Percentiles rank a stretch among this genome's conserved stretches.
Conservation (phyloP, 2,113 vertebrate genomes). For the Guaruba guarouba region DNA sequence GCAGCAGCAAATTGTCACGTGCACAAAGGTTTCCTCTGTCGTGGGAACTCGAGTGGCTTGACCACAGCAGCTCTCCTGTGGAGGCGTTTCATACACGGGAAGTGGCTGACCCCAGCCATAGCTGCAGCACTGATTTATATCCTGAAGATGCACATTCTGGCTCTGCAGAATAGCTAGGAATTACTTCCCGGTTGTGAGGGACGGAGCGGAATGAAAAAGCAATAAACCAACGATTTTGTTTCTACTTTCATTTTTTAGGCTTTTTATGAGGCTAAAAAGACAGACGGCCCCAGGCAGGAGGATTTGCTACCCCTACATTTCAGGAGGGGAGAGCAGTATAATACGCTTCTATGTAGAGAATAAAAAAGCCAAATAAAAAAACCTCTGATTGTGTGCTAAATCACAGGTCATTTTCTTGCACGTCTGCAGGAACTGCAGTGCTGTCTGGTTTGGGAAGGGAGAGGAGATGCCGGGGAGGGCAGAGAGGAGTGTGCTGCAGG, state of each 20-base stretch:
- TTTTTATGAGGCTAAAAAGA: conserved; percentile 28
- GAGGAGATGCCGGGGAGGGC: neutral
- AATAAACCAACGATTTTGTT: neutral
- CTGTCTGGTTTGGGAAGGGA: neutral
- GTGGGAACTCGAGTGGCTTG: fast-evolving
- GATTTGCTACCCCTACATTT: conserved; percentile 44
- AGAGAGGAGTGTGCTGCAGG: neutral
- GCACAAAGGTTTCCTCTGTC: neutral
- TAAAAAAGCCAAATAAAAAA: conserved; percentile 30
- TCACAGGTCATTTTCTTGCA: conserved; percentile 23
- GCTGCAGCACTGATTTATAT: neutral
- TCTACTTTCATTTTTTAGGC: neutral
- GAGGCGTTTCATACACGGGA: neutral
- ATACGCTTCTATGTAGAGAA: neutral
- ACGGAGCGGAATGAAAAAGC: neutral
- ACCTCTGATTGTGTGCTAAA: conserved; percentile 43
- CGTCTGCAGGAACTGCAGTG: neutral
- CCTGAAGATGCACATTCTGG: neutral
- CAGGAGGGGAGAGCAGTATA: neutral
- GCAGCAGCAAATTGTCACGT: neutral
- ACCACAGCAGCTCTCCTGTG: neutral
- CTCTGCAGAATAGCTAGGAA: neutral
- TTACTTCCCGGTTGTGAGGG: neutral
- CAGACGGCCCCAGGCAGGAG: neutral
- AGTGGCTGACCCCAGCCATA: neutral